These are phyloP conservation scores for Saccopteryx leptura DNA, from an alignment of 2,113 vertebrate species.

Conservation along the genomic window DNA sequence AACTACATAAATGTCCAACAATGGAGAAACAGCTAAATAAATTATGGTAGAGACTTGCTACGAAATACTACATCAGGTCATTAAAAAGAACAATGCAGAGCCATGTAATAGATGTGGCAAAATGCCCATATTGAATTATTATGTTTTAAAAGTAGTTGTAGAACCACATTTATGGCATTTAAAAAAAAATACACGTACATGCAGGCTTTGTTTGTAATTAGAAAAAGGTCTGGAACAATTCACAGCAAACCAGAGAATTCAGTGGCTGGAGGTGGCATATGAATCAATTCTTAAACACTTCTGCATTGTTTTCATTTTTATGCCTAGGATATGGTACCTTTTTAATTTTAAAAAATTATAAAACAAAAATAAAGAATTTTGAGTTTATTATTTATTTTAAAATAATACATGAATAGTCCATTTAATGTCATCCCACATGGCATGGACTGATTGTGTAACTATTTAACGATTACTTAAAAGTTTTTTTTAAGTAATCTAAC, in stretches of 20 bases:
- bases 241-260: not conserved
- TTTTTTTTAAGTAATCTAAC: not conserved
- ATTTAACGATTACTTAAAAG: too few relatives aligned
- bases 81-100: not conserved
- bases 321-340: not conserved
- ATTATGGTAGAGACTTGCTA: not conserved
- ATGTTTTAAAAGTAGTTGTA: conserved; percentile 38
- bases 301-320: conserved; percentile 22
- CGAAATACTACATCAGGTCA: not conserved
- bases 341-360: not conserved
- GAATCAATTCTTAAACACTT: conserved; percentile 35
- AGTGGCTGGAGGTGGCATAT: not conserved
- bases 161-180: not conserved
- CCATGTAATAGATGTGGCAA: not conserved
- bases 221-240: not conserved
- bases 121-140: not conserved
- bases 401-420: not conserved
- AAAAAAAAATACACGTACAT: not conserved
- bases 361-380: conserved; percentile 50
- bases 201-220: not conserved
- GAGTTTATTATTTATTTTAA: conserved; percentile 9
- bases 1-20: not conserved
- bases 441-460: not conserved
- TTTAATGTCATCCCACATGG: not conserved
- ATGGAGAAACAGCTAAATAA: conserved; percentile 28